A percentile compares a stretch with the other conserved stretches of the same genome.
phyloP scores from a whole-genome alignment of 2,113 vertebrate genomes.

The Sus scrofa region T2T-Sscrofa CM000817.6:150527001-150527500 shows the following conservation, averaged over 20 bases:
- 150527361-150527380: too few relatives aligned
- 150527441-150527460: not conserved
- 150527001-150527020: not conserved
- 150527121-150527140: not conserved
- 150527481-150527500: not conserved
- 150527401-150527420: not conserved
- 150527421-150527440: not conserved
- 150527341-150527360: too few relatives aligned
- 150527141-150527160: not conserved
- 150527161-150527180: not conserved
- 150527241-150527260: too few relatives aligned
- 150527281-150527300: too few relatives aligned
- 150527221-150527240: too few relatives aligned
- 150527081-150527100: not conserved
- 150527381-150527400: too few relatives aligned
- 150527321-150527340: too few relatives aligned
- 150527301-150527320: too few relatives aligned
- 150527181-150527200: not conserved
- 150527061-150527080: not conserved
- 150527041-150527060: not conserved
- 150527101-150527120: not conserved
- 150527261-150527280: too few relatives aligned
- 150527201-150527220: too few relatives aligned
- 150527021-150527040: not conserved
- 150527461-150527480: not conserved